Evolutionary conservation across 2,797 vertebrate species (phyloP).

Genomic region (Scyliorhinus canicula): DNA sequence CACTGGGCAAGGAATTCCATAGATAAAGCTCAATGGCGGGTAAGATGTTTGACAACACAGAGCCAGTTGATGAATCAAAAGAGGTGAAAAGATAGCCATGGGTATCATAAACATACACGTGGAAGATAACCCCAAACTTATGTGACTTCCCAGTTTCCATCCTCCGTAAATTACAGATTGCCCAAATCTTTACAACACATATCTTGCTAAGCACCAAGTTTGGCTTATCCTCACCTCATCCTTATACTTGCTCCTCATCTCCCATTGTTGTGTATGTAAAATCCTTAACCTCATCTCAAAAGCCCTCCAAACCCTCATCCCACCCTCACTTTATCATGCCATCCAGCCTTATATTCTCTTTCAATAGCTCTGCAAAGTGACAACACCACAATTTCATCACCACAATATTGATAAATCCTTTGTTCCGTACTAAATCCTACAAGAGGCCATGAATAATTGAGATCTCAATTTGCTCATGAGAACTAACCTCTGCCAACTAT

Average conservation of each 20-base stretch:
- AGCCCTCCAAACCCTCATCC: not conserved
- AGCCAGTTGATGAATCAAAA: too few species aligned
- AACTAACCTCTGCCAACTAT: not conserved
- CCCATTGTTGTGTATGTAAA: not conserved
- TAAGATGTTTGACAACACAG: too few species aligned
- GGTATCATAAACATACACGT: too few species aligned
- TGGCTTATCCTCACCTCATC: not conserved
- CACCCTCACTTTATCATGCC: not conserved
- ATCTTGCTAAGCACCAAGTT: not conserved
- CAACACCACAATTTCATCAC: not conserved
- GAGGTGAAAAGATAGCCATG: too few species aligned
- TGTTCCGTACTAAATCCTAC: not conserved
- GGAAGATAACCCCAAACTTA: too few species aligned
- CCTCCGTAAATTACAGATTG: not conserved
- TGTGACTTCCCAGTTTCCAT: not conserved
- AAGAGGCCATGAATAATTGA: not conserved
- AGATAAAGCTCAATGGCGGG: too few species aligned
- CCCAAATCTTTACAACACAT: not conserved
- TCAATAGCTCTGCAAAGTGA: not conserved
- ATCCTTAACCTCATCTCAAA: not conserved
- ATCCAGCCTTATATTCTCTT: not conserved
- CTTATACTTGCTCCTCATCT: not conserved
- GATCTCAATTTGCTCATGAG: not conserved
- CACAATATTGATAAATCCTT: not conserved
- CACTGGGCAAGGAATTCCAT: too few species aligned